Conservation (phyloP, 2,113 vertebrate species). For the Muntiacus reevesi region DNA sequence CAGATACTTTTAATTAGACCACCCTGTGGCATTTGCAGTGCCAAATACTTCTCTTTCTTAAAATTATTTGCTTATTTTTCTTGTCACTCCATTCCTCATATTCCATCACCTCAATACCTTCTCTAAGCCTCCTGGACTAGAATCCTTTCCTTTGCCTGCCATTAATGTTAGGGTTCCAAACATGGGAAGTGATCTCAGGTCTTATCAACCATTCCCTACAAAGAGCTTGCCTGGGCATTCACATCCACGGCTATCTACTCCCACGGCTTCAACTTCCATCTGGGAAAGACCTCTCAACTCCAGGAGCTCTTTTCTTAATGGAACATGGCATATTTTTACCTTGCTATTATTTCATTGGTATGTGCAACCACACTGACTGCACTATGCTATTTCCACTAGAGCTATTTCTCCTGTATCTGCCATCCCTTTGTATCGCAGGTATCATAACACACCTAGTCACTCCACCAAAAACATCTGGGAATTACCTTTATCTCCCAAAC, state of each 20-base stretch:
- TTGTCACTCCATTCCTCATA: not conserved
- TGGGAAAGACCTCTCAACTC: not conserved
- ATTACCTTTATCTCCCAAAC: not conserved
- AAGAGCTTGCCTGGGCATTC: not conserved
- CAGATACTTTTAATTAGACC: not conserved
- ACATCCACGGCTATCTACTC: not conserved
- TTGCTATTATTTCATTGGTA: not conserved
- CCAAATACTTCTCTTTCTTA: not conserved
- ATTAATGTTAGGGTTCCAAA: not conserved
- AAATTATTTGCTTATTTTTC: not conserved
- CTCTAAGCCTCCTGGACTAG: rapidly evolving
- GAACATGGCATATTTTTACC: not conserved
- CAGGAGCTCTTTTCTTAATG: not conserved
- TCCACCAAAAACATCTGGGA: not conserved
- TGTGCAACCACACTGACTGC: not conserved
- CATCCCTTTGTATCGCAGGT: not conserved
- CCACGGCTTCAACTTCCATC: not conserved
- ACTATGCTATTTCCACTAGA: too few species aligned
- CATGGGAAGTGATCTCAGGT: not conserved
- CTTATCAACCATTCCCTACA: not conserved
- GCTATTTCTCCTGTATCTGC: not conserved
- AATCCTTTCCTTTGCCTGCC: not conserved
- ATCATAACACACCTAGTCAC: not conserved
- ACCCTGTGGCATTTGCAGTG: too few species aligned
- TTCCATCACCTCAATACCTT: not conserved